phyloP scores from a whole-genome alignment of 2,888 invertebrate genomes.

The Morpho achilles region DNA sequence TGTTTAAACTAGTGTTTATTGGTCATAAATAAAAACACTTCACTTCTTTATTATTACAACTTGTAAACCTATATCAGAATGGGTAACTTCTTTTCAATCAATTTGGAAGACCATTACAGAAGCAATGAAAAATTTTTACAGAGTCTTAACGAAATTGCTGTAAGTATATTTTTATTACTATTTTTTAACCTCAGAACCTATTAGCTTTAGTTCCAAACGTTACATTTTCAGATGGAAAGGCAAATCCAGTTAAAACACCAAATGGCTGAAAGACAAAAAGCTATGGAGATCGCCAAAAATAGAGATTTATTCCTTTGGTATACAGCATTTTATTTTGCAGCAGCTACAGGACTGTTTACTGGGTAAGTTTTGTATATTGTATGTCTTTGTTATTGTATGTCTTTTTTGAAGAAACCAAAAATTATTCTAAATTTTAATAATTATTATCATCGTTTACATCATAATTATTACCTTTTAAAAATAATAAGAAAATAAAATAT shows the following conservation, averaged over 20 bases:
- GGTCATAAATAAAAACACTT: not conserved
- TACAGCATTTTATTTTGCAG: slow-evolving; percentile 81
- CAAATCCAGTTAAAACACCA: slow-evolving; percentile 90
- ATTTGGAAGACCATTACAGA: slow-evolving; percentile 83
- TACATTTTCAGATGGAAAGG: slow-evolving; percentile 81
- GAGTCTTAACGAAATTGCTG: slow-evolving; percentile 82
- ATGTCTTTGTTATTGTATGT: not conserved
- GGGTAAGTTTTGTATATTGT: slow-evolving; percentile 50
- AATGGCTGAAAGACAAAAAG: slow-evolving; percentile 86
- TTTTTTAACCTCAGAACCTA: not conserved
- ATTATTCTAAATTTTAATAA: too few species aligned
- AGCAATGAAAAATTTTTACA: slow-evolving; percentile 85
- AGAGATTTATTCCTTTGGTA: slow-evolving; percentile 87
- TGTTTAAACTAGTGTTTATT: too few species aligned
- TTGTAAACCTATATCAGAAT: slow-evolving; percentile 44
- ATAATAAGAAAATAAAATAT: not conserved
- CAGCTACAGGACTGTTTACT: slow-evolving; percentile 71
- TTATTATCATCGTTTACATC: not conserved
- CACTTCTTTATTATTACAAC: too few species aligned
- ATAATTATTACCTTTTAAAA: not conserved
- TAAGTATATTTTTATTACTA: slow-evolving; percentile 38
- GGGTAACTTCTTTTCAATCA: slow-evolving; percentile 79
- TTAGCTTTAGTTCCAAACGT: not conserved
- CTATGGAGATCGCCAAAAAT: slow-evolving; percentile 83
- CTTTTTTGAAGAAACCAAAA: not conserved